These are phyloP conservation scores for Mus musculus DNA, from an alignment of 2,113 vertebrate species.

Conservation along the genomic window DNA sequence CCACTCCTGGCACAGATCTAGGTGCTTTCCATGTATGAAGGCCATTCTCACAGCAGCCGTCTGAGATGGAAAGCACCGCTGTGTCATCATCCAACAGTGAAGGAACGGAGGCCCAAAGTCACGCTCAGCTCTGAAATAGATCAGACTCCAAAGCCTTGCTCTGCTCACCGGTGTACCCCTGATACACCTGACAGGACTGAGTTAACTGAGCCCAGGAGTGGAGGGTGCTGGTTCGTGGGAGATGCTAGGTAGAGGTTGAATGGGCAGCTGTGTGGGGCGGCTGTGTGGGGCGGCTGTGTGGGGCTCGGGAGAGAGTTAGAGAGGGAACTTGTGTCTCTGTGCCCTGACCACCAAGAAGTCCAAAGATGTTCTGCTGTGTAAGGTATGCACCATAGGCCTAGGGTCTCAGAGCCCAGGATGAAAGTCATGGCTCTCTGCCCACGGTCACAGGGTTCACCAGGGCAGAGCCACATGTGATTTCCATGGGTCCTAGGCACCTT, in stretches of 20 bases:
- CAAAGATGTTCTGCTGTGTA: neutral
- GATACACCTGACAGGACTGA: neutral
- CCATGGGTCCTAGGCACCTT: neutral
- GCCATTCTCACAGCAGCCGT: neutral
- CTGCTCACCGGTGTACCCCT: neutral
- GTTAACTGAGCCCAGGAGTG: neutral
- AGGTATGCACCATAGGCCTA: no score
- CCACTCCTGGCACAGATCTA: neutral
- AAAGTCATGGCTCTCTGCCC: neutral
- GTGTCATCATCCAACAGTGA: neutral
- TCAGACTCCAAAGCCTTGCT: neutral
- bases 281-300: no score
- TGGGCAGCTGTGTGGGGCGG: no score
- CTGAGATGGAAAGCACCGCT: neutral
- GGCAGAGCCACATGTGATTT: neutral
- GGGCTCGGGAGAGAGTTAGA: neutral
- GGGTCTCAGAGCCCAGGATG: neutral
- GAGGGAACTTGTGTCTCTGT: neutral
- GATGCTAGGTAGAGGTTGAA: neutral
- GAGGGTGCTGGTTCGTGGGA: neutral
- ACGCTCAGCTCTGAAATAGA: neutral
- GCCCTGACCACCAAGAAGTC: neutral
- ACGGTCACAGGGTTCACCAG: no score
- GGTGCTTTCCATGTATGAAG: neutral
- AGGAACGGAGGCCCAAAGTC: neutral